Conservation (phyloP, 2,888 invertebrate species). For the Zhuqinia jingwanae region DNA sequence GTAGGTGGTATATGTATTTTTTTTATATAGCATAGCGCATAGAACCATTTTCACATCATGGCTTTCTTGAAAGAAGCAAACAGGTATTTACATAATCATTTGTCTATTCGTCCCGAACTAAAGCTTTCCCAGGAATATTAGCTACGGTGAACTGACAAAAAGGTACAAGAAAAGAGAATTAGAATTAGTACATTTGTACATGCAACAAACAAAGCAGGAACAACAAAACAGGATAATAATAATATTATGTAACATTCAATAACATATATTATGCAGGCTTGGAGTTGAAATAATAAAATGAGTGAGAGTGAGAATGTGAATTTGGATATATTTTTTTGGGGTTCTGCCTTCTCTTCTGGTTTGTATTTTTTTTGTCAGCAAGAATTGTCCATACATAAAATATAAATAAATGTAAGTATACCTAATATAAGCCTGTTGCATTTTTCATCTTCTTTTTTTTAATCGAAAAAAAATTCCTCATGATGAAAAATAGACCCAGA, state of each 20-base stretch:
- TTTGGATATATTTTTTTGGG: slow-evolving; percentile 35
- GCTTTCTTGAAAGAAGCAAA: slow-evolving; percentile 51
- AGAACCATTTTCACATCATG: too few relatives aligned
- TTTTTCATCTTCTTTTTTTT: slow-evolving; percentile 9
- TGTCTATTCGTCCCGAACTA: slow-evolving; percentile 63
- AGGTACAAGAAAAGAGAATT: neutral
- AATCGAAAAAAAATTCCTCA: neutral
- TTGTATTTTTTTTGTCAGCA: too few relatives aligned
- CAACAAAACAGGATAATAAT: neutral
- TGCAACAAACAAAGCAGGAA: too few relatives aligned
- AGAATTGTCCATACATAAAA: too few relatives aligned
- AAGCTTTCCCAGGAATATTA: slow-evolving; percentile 63
- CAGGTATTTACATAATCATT: slow-evolving; percentile 67
- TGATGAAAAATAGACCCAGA: too few relatives aligned
- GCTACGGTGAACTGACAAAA: slow-evolving; percentile 53
- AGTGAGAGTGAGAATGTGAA: too few relatives aligned
- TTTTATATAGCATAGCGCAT: neutral
- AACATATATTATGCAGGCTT: slow-evolving; percentile 7
- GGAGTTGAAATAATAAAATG: too few relatives aligned
- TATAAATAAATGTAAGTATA: slow-evolving; percentile 2
- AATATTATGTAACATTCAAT: neutral
- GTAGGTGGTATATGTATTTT: slow-evolving; percentile 38
- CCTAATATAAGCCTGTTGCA: too few relatives aligned
- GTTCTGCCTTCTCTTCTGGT: too few relatives aligned
- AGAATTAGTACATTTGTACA: too few relatives aligned